Percentiles rank a stretch among this genome's conserved stretches.
These are phyloP conservation scores for Gobiocypris rarus DNA, from an alignment of 2,113 vertebrate species.

Conservation along the genomic window DNA sequence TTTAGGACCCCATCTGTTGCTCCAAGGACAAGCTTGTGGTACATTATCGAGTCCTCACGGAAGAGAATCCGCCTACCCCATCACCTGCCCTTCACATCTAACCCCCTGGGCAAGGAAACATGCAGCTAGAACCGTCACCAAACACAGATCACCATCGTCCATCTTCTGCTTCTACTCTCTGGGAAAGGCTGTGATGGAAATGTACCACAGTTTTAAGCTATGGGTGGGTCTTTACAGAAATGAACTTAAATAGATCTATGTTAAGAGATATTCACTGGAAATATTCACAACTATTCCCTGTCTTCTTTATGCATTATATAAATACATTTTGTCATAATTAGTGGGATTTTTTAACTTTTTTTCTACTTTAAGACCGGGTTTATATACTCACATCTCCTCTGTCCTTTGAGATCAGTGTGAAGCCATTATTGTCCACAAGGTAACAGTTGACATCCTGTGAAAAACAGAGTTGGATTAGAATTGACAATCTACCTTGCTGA, in stretches of 20 bases:
- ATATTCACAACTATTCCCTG: too few relatives aligned
- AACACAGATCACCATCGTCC: neutral
- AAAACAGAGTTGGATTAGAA: neutral
- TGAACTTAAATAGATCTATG: too few relatives aligned
- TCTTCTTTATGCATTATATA: neutral
- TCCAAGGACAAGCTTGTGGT: slow-evolving; percentile 23
- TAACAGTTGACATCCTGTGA: slow-evolving; percentile 89
- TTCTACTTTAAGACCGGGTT: too few relatives aligned
- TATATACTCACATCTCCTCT: slow-evolving; percentile 80
- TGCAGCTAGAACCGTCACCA: neutral
- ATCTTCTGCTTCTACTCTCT: slow-evolving; percentile 55
- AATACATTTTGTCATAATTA: neutral
- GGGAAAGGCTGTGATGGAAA: neutral
- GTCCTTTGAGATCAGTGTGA: slow-evolving; percentile 86
- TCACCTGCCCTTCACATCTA: slow-evolving; percentile 27
- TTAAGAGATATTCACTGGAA: too few relatives aligned
- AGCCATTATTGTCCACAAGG: slow-evolving; percentile 91
- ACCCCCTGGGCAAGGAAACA: neutral
- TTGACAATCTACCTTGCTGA: neutral
- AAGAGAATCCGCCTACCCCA: neutral
- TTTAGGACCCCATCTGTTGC: neutral
- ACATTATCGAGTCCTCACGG: neutral
- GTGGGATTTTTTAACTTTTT: too few relatives aligned
- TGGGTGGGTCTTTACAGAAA: too few relatives aligned
- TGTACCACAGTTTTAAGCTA: too few relatives aligned